Base-by-base conservation (phyloP, 2,888 invertebrate genomes). In the Sphaeridia pumilis region DNA sequence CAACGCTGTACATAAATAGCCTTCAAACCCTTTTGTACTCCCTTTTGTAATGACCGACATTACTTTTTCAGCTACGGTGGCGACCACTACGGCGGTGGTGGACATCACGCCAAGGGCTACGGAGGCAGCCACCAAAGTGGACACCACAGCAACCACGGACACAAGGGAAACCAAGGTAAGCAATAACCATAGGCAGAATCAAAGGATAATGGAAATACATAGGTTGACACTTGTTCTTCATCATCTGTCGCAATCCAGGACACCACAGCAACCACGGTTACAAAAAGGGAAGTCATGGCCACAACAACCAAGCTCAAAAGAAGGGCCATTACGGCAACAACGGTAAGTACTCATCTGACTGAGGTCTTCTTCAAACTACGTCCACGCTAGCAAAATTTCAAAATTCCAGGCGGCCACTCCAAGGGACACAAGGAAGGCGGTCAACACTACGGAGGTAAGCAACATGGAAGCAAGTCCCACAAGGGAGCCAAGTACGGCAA, bases 351-450 rank as follows among this genome's bases (percentile, higher is more conserved):
- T 14, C 31, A 7, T 10, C 10, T 31, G 31, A 14, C 31, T 14
- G 10, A 14, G 7, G 31, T 31, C 14, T 31, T n/a, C n/a, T n/a
- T n/a, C n/a, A n/a, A n/a, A n/a, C n/a, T n/a, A n/a, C n/a, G n/a
- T n/a, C n/a, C n/a, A n/a, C n/a, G n/a, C n/a, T n/a, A n/a, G n/a
- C n/a, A n/a, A n/a, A n/a, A n/a, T n/a, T n/a, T n/a, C n/a, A n/a
- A 7, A 7, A 49, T 22, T 41, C 38, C 49, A n/a, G 60, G 59
- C 2, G 60, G 61, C 2, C 49, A 58, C 10, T 60, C 60, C 7
- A 63, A 61, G 34, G 62, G 60, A 20, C 57, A 62, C 31, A 60
- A 56, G 46, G 12, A 52, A 17, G 64, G 64, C 17, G 61, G 61
- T 5, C 58, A 63, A 27, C 61, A 64, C 21, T 54, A 64, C 34